Base-by-base conservation (phyloP, 2,888 invertebrate genomes). In the Idaea dimidiata region DNA sequence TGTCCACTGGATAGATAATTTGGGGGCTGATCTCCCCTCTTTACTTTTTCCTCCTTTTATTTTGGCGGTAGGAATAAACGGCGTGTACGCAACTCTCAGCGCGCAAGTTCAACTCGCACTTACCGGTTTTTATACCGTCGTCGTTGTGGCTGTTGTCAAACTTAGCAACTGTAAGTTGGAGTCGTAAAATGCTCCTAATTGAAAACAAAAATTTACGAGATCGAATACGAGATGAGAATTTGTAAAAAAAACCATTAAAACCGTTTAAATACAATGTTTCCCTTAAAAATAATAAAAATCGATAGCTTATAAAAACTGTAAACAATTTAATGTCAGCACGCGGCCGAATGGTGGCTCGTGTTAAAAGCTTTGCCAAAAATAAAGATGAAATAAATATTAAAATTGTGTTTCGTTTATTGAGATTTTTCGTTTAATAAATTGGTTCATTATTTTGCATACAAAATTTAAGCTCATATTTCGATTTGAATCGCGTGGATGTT, bases 281-380 rank as follows among this genome's bases (percentile, higher is more conserved):
- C 43, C 43, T 43, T 43, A 6, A 43, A 43, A 43, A 43, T 43
- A 43, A 43, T 43, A 43, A 43, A 43, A 43, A 6, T 43, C 43
- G 10, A 43, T 43, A 10, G 43, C 43, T 43, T 43, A 43, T 43
- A 43, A 43, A 24, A 43, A 43, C 43, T 43, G 43, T 43, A 43
- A 43, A 43, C 43, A 43, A 43, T 43, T 43, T 43, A 43, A 43
- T 43, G 43, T 14, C 43, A 43, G 43, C 43, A 43, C 14, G 43
- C 43, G 43, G 43, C 43, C 43, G 43, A 43, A 43, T 43, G 43
- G 43, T 43, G 43, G 43, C 43, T 43, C 43, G 43, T 43, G 43
- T 43, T 43, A 43, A 43, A 43, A 43, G 43, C 43, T 43, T 43
- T 43, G 43, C 43, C 43, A 43, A 43, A 43, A 43, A 43, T 43